These are phyloP conservation scores for Aurelia sp. DNA, from an alignment of 30 jellyfish, hydroid and myxozoan species.

Conservation along the genomic window DNA sequence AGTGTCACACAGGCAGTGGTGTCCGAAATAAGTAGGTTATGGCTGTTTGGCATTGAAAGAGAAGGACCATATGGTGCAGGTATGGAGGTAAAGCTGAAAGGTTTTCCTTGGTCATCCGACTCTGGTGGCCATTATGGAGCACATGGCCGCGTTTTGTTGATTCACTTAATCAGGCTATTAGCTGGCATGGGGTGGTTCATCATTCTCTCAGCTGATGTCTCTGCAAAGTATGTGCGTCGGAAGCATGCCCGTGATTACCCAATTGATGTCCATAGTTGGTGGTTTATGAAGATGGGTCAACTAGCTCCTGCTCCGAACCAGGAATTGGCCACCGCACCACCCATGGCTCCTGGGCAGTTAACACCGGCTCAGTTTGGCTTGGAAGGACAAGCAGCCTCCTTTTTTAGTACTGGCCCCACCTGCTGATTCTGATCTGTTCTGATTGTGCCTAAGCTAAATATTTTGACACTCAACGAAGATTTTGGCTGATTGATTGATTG, in stretches of 20 bases:
- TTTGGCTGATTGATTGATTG: too few species aligned
- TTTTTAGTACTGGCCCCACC: slow-evolving; percentile 17
- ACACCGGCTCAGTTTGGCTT: slow-evolving; percentile 55
- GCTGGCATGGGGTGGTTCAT: slow-evolving; percentile 70
- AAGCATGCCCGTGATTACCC: slow-evolving; percentile 68
- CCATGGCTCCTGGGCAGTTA: neutral
- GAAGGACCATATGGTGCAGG: slow-evolving; percentile 1
- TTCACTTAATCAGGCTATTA: slow-evolving; percentile 5
- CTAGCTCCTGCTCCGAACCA: neutral
- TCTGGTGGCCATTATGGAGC: slow-evolving; percentile 38
- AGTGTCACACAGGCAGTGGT: slow-evolving; percentile 29
- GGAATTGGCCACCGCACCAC: slow-evolving; percentile 20
- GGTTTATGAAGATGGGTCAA: slow-evolving; percentile 20
- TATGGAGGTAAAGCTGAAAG: slow-evolving; percentile 44
- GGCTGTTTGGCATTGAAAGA: slow-evolving; percentile 42
- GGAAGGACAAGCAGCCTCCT: slow-evolving; percentile 5
- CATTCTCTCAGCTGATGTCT: slow-evolving; percentile 74
- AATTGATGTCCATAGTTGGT: slow-evolving; percentile 74
- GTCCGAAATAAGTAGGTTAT: slow-evolving; percentile 13
- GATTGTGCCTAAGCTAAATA: too few species aligned
- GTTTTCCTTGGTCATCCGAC: slow-evolving; percentile 55
- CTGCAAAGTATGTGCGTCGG: slow-evolving; percentile 56
- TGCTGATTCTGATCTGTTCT: neutral
- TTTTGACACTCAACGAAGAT: too few species aligned
- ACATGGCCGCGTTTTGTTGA: slow-evolving; percentile 55